phyloP scores from a whole-genome alignment of 2,888 invertebrate species.

The Bellardia bayeri region DNA sequence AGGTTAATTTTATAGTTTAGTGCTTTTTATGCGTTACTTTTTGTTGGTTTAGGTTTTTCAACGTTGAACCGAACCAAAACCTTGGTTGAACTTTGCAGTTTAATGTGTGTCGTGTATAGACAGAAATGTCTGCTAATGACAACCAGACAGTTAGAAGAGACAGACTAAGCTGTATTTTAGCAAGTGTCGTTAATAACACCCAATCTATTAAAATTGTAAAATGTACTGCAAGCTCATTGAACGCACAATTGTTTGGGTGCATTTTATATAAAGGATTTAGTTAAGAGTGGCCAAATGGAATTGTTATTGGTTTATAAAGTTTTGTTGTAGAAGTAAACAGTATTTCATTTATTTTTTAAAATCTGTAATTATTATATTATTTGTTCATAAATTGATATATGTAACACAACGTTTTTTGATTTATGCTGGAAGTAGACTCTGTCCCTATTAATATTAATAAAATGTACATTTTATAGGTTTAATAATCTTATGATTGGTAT shows the following conservation, averaged over 20 bases:
- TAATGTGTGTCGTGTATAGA: not conserved
- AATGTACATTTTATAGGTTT: slow-evolving; percentile 45
- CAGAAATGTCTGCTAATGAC: not conserved
- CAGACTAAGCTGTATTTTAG: slow-evolving; percentile 39
- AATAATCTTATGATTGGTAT: slow-evolving; percentile 42
- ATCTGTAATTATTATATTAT: too few species aligned
- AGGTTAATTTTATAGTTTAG: slow-evolving; percentile 68
- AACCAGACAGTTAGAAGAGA: not conserved
- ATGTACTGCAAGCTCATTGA: slow-evolving; percentile 74
- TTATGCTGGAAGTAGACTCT: slow-evolving; percentile 1
- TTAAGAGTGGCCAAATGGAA: not conserved
- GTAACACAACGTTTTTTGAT: too few species aligned
- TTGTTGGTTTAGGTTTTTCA: not conserved
- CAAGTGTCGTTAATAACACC: slow-evolving; percentile 78
- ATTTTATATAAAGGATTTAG: slow-evolving; percentile 11
- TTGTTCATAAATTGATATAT: too few species aligned
- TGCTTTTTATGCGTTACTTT: slow-evolving; percentile 17
- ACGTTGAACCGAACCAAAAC: not conserved
- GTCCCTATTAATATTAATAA: not conserved
- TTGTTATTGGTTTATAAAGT: too few species aligned
- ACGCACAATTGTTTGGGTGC: slow-evolving; percentile 35
- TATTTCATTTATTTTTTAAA: too few species aligned
- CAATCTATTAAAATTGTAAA: slow-evolving; percentile 82
- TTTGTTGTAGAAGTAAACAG: too few species aligned
- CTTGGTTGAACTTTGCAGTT: slow-evolving; percentile 35